Evolutionary conservation across 2,797 vertebrate genomes (phyloP), one percentile per base, ranked within the genome.

Genomic region (Bradypodion ventrale): DNA sequence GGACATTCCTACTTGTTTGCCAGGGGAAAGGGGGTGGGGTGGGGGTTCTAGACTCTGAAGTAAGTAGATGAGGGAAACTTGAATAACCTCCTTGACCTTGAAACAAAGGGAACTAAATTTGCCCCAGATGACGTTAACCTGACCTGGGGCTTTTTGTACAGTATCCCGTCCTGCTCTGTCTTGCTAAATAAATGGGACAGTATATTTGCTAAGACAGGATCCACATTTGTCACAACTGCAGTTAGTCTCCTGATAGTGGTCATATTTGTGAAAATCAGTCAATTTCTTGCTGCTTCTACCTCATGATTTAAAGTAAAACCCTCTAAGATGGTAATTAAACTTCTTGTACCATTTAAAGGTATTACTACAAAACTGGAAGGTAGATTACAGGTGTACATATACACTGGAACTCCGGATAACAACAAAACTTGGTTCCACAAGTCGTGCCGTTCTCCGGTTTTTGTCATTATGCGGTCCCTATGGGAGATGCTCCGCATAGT

Each of bases 201-300:
- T 21, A 16, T 75, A 37, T 46, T 73, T 65, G 49, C 32, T 21
- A 21, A 82, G 56, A 27, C 5, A 85, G 27, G 72, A 76, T 23
- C 9, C 35, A n/a, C 59, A 65, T 70, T 76, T 75, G 27, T 16
- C 81, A 76, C 44, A n/a, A 23, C n/a, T 81, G 66, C 49, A 87
- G 35, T 13, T 73, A 44, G n/a, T n/a, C 27, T 46, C 16, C 42
- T 66, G 42, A 42, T 60, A n/a, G 25, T 79, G 62, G 44, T 29
- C 37, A 21, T 19, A 29, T 72, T 62, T 35, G 5, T 75, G 37
- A 25, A 59, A 77, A 73, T 73, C 46, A 73, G 44, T 75, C 42
- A 81, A 42, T 73, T 49, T 40, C 46, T 68, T 68, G 46, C 59
- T 83, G 75, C 46, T 78, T 73, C 83, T 87, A 68, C 86, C 86